phyloP scores from a whole-genome alignment of 92 coral and sea anemone species.

The Siderastrea siderea region DNA sequence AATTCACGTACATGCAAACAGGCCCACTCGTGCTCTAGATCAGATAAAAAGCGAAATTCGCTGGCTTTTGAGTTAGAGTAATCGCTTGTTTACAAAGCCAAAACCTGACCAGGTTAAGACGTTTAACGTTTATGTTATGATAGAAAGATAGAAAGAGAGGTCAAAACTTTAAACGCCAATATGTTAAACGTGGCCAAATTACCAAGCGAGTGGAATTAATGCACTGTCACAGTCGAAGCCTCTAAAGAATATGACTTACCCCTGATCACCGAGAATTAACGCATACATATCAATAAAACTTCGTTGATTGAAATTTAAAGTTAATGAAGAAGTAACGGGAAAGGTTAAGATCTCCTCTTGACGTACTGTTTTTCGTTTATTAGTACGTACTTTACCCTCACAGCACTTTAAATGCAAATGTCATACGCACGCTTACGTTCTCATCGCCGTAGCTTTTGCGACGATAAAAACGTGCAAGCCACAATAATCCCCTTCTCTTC shows the following conservation, averaged over 20 bases:
- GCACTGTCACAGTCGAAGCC: no score
- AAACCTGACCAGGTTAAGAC: background rate
- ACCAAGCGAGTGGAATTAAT: no score
- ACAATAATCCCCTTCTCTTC: background rate
- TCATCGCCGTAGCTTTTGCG: background rate
- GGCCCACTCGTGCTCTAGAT: background rate
- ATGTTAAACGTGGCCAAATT: background rate
- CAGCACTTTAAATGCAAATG: constrained; percentile 41
- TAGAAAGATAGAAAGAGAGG: background rate
- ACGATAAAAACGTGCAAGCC: constrained; percentile 14
- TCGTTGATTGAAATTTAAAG: background rate
- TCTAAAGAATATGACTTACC: no score
- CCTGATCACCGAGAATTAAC: background rate
- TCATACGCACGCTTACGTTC: background rate
- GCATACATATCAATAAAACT: background rate
- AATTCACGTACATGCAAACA: background rate
- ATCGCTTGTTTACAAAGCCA: background rate
- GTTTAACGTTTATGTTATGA: background rate
- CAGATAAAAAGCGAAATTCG: background rate
- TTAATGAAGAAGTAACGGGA: background rate
- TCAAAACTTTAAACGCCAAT: background rate
- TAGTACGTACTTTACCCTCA: background rate
- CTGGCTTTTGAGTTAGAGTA: background rate
- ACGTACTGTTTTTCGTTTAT: background rate
- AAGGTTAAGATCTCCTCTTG: background rate